phyloP scores from a whole-genome alignment of 1,140 invertebrate species.

The Drosophila athabasca region DNA sequence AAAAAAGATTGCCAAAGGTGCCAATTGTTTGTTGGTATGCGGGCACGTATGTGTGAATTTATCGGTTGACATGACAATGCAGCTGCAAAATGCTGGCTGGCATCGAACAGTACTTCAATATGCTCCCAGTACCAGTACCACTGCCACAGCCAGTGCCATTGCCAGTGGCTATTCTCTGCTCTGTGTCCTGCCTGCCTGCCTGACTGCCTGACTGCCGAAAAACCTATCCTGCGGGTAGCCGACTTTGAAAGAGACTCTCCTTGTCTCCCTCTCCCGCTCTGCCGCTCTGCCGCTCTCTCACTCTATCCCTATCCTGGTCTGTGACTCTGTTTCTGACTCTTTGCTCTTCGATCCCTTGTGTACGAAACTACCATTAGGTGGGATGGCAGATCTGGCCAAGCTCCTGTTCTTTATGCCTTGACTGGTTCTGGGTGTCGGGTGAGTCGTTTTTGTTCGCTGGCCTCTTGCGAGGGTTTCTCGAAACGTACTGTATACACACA shows the following conservation, averaged over 20 bases:
- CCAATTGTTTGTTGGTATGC: conserved; percentile 79
- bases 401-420: conserved; percentile 64
- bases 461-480: conserved; percentile 35
- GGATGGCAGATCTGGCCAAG: conserved; percentile 59
- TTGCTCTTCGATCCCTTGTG: conserved; percentile 75
- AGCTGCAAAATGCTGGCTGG: conserved; percentile 81
- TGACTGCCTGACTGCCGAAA: conserved; percentile 5
- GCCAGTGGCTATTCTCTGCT: conserved; percentile 16
- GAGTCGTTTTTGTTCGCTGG: conserved; percentile 24
- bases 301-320: background rate
- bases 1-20: conserved; percentile 77
- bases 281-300: background rate
- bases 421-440: conserved; percentile 27
- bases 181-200: conserved; percentile 6
- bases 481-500: too few relatives aligned
- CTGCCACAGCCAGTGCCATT: conserved; percentile 17
- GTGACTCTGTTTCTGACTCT: conserved; percentile 34
- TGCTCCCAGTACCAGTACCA: conserved; percentile 46
- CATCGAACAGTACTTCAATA: conserved; percentile 78
- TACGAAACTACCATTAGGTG: conserved; percentile 72
- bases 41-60: conserved; percentile 76
- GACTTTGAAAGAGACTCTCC: conserved; percentile 21
- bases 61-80: conserved; percentile 82
- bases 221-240: conserved; percentile 40
- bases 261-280: conserved; percentile 4